These are phyloP conservation scores for Antheraea yamamai DNA, from an alignment of 2,888 invertebrate genomes.

Conservation along the genomic window DNA sequence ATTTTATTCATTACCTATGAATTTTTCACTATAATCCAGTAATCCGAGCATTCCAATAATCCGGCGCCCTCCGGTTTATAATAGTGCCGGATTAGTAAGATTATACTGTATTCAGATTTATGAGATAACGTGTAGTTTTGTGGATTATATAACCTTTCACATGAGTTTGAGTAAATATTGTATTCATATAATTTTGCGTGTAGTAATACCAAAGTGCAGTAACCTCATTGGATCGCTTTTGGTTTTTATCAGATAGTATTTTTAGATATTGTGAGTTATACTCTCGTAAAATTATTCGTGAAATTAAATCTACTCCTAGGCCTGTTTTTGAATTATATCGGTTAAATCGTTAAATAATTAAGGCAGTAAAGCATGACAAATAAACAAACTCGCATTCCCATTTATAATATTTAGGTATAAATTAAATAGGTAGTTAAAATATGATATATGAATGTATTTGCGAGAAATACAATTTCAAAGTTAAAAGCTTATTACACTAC, in stretches of 20 bases:
- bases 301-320: background rate
- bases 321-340: background rate
- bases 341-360: no score
- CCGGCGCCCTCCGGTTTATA: no score
- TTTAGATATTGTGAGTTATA: background rate
- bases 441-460: background rate
- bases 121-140: background rate
- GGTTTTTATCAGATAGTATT: background rate
- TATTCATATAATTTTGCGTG: background rate
- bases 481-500: constrained; percentile 11
- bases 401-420: no score
- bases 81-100: no score
- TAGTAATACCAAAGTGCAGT: background rate
- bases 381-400: no score
- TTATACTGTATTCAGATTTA: background rate
- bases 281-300: background rate
- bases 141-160: background rate
- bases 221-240: background rate
- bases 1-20: no score
- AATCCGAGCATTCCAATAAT: no score
- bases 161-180: background rate
- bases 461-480: background rate
- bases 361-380: no score
- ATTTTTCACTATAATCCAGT: no score
- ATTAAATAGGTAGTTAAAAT: background rate